Percentiles rank a stretch among this genome's conserved stretches.
Conservation (phyloP, 1,140 invertebrate genomes). For the Brachionus manjavacas region DNA sequence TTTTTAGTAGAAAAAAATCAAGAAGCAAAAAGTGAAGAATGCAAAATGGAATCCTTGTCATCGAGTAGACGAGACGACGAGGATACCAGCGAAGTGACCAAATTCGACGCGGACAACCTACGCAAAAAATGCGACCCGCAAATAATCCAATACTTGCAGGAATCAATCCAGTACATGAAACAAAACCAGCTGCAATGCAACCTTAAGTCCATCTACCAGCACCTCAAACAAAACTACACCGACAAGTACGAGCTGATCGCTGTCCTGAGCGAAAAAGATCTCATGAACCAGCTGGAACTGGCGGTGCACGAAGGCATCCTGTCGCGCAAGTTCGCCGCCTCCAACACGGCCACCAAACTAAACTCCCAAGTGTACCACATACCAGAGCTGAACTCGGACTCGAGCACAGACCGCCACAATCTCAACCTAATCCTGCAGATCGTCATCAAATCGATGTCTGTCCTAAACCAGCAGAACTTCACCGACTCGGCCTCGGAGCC, state of each 20-base stretch:
- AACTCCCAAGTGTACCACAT: conserved; percentile 1
- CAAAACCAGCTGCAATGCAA: conserved; percentile 31
- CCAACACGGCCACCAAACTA: background rate
- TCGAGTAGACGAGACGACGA: conserved; percentile 15
- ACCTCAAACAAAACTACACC: background rate
- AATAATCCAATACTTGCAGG: conserved; percentile 23
- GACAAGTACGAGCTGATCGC: background rate
- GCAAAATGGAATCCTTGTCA: conserved; percentile 31
- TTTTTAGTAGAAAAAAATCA: background rate
- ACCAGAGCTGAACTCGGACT: background rate
- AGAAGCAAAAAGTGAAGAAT: background rate
- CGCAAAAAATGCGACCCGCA: background rate
- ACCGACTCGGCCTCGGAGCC: background rate
- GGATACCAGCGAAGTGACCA: background rate
- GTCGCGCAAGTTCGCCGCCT: conserved; percentile 15
- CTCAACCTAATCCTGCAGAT: conserved; percentile 25
- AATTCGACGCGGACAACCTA: background rate
- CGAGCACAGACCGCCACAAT: background rate
- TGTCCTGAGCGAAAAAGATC: background rate
- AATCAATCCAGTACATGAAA: conserved; percentile 23
- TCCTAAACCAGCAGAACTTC: conserved; percentile 21
- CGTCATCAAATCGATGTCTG: conserved; percentile 27
- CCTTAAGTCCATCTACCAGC: background rate
- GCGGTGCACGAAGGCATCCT: conserved; percentile 22
- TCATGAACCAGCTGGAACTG: conserved; percentile 40